Base-by-base conservation (phyloP, 2,797 vertebrate genomes). In the Sebastes itinus region DNA sequence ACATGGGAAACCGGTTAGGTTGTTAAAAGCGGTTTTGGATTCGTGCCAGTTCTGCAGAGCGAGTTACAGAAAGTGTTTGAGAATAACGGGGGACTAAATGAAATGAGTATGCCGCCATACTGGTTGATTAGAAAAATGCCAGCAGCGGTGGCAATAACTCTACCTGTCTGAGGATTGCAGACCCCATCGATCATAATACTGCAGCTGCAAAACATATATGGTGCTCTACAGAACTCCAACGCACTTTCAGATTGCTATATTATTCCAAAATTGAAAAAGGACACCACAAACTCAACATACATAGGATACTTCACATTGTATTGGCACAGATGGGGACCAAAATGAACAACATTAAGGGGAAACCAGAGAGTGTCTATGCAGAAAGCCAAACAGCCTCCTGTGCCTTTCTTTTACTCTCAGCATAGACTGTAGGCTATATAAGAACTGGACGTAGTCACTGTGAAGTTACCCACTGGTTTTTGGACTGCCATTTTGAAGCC, bases 1-100 rank as follows among this genome's bases (percentile, higher is more conserved):
- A 90, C 86, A 85, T 88, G 82, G 72, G 78, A 92, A 91, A 89
- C 74, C 1, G 8, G 80, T 85, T 81, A 66, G 64, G 81, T 74
- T 86, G 81, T 80, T 88, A 81, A 91, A 90, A 88, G 83, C 10
- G 68, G 82, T 83, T 88, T 82, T 92, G 91, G 87, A 69, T 64
- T 55, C 1, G 6, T 55, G 68, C 84, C 89, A 86, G 66, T n/a
- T 77, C 54, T 75, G 82, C 79, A 69, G 30, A 88, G 73, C 27
- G 7, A 42, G 70, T 75, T 64, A 56, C 35, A 77, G 56, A 84
- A 77, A 70, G 38, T 55, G 30, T 80, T 63, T 75, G 66, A 81
- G 68, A 80, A 72, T 28, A 83, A 79, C 16, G 0, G 20, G 20
- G 42, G 11, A 66, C 14, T 35, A 61, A 85, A 78, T 83, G 35